Evolutionary conservation across 92 coral and sea anemone genomes (phyloP), one percentile per base, ranked within the genome.

Genomic region (Plumapathes pennacea): DNA sequence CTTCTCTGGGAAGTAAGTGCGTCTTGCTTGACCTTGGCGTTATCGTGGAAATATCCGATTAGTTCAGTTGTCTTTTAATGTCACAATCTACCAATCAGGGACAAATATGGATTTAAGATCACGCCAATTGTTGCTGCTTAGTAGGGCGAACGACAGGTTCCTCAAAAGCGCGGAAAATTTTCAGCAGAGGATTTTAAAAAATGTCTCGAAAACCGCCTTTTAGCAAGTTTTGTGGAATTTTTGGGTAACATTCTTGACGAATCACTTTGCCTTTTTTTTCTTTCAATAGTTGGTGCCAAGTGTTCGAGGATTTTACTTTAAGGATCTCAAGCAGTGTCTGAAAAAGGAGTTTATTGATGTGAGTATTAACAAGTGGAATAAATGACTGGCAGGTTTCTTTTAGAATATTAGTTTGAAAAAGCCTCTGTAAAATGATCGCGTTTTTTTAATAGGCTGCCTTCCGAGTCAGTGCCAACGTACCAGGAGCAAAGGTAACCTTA

Each of bases 261-360:
- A n/a, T n/a, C n/a, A n/a, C n/a, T n/a, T n/a, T n/a, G n/a, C 11
- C n/a, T 12, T 27, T 3, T 30, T 40, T 12, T 10, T n/a, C 20
- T 28, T 61, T 20, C 49, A 1, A 14, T 54, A 90, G 97, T 80
- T 90, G 37, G 96, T 83, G 2, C 89, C 96, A 32, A 79, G 96
- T 63, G 94, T 94, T 10, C 83, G 81, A 14, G 96, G 88, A 7
- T 62, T 94, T 67, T 88, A 74, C 60, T 76, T 94, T 32, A 94
- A 94, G 62, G 99, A 94, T 69, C 85, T 94, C 67, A 94, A 94
- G 57, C 96, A 94, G 37, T 88, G 94, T 20, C 67, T 90, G 24
- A 81, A 84, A 64, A 88, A 88, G 46, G 99, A 88, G 39, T 94
- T 88, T 62, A 84, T 96, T 40, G 99, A 94, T 50, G 98, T 92